Evolutionary conservation across 64 coral and sea anemone species (phyloP), one percentile per base, ranked within the genome.

Genomic region (Exaiptasia diaphana): DNA sequence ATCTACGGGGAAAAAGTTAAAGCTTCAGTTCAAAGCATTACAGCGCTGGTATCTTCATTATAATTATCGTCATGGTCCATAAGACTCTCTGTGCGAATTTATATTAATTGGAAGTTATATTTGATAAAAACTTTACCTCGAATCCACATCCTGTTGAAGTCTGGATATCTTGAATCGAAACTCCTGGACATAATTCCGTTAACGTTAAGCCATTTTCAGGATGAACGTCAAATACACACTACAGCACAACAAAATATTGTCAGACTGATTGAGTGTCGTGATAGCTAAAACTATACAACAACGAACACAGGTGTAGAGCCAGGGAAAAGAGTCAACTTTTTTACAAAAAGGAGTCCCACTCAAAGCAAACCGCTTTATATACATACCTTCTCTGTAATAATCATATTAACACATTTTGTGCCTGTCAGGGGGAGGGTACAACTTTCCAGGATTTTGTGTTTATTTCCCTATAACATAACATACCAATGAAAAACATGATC

Each of bases 351-450:
- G n/a, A n/a, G n/a, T n/a, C n/a, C n/a, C n/a, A n/a, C n/a, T n/a
- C n/a, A n/a, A n/a, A n/a, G n/a, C n/a, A n/a, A n/a, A n/a, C n/a
- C n/a, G n/a, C n/a, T n/a, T n/a, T n/a, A n/a, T n/a, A n/a, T n/a
- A 55, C 8, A 25, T 40, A 97, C 94, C 94, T 99, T 99, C 70
- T 99, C 95, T 21, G 95, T 99, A 18, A 99, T 99, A 4, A 99
- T 99, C 55, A 82, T 83, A 27, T 99, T 78, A 11, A 99, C 95
- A 42, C 95, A 99, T 11, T 80, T 33, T 20, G 81, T 74, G 29
- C 95, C 95, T 13, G 95, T 99, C 57, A 99, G 71, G 13, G 95
- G 95, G 12, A 99, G 85, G 5, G 90, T 82, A 22, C 95, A 99
- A 17, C 86, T 78, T 34, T 99, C 90, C 23, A 99, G 64, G 26